Percentiles rank a stretch among this genome's conserved stretches.
phyloP scores from a whole-genome alignment of 2,113 vertebrate species.

The Rhizomys pruinosus region DNA sequence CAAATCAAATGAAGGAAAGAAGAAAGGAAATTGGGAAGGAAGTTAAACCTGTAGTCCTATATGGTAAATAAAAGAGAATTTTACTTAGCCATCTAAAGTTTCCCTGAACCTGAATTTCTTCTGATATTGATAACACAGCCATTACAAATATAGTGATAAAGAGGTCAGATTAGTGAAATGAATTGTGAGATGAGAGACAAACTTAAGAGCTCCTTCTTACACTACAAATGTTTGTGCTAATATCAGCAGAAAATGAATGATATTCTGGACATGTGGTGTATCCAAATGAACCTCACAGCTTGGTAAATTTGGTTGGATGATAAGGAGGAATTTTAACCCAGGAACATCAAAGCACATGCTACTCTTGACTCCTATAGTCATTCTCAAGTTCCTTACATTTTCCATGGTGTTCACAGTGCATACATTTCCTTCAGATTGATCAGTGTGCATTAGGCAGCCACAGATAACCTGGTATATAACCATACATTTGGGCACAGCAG shows the following conservation, averaged over 20 bases:
- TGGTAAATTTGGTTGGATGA: slow-evolving; percentile 3
- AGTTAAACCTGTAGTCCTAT: not conserved
- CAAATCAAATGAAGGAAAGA: not conserved
- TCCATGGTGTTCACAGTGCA: not conserved
- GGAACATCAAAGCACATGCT: slow-evolving; percentile 18
- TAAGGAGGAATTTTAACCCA: slow-evolving; percentile 39
- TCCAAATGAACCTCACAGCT: not conserved
- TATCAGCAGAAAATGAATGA: slow-evolving; percentile 19
- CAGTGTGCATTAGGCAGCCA: not conserved
- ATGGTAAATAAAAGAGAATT: not conserved
- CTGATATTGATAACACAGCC: not conserved
- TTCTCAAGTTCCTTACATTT: not conserved
- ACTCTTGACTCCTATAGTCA: not conserved
- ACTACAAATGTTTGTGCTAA: not conserved
- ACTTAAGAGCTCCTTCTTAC: not conserved
- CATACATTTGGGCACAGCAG: not conserved
- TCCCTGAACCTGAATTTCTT: not conserved
- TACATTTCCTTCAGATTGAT: not conserved
- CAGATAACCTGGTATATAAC: not conserved
- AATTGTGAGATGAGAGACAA: not conserved
- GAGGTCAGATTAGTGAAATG: not conserved
- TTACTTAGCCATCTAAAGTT: not conserved
- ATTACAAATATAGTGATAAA: not conserved
- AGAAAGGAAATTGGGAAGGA: not conserved
- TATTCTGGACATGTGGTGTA: not conserved